Base-by-base conservation (phyloP, 2,797 vertebrate species). In the Bufotes viridis region DNA sequence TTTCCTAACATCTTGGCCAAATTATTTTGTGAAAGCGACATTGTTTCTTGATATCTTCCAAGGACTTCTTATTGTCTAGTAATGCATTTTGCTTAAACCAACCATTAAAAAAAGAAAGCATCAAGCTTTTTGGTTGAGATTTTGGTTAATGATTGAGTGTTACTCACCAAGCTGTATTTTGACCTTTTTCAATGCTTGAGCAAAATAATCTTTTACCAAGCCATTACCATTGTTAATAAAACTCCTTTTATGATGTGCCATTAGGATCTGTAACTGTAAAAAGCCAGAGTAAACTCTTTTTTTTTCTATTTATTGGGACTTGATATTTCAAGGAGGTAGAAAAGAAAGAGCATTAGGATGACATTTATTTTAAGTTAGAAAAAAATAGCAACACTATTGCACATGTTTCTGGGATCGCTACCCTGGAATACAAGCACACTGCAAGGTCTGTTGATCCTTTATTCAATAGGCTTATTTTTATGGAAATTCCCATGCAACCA, bases 291-390 rank as follows among this genome's bases (percentile, higher is more conserved):
- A 90, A 90, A 90, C 81, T 91, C 89, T 91, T 89, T 91, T 92
- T 92, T 79, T 81, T 81, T 15, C 15, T 57, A 90, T 91, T 92
- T 86, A 92, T 63, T 70, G 80, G 75, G 70, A 91, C 74, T 88
- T 55, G 90, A 69, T 58, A 89, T 58, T 91, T 90, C 90, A 6
- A 53, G 90, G 85, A 91, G 87, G 90, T 90, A 63, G 90, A 85
- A 82, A 91, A 91, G 87, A 79, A 88, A 91, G 90, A 85, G 88
- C 90, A 90, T 93, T 92, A 91, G 78, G 55, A 87, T 91, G 87
- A 90, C 81, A 90, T 92, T 92, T 92, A 74, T 83, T 86, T 92
- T 91, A 89, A 79, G 87, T 92, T 58, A 60, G 4, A 76, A 84
- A 70, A 78, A 89, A 79, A 51, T 81, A 63, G 88, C 84, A 87